Percentiles rank a stretch among this genome's conserved stretches.
Conservation (phyloP, 1,140 invertebrate genomes). For the Dinothrombium tinctorium region DNA sequence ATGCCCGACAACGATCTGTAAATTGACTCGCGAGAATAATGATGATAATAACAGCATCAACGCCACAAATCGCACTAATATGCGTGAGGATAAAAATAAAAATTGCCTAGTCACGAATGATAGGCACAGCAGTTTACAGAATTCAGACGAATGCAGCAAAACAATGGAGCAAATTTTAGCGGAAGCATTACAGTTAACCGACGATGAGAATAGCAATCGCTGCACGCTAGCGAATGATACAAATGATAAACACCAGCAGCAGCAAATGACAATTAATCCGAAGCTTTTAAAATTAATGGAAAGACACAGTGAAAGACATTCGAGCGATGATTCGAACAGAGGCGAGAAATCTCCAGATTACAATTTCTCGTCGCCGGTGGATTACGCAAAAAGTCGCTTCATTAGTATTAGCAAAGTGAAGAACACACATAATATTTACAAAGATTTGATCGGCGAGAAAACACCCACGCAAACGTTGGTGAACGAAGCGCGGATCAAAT, state of each 20-base stretch:
- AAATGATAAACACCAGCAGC: no score
- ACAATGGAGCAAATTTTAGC: constrained; percentile 1
- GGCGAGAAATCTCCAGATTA: neutral
- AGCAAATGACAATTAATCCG: no score
- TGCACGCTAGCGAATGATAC: no score
- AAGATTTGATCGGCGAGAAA: neutral
- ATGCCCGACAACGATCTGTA: no score
- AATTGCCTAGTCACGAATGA: no score
- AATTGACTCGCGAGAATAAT: no score
- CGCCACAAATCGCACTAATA: no score
- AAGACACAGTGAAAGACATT: neutral
- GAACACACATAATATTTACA: neutral
- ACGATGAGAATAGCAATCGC: no score
- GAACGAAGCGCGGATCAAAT: neutral
- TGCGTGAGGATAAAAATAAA: no score
- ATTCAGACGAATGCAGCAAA: neutral
- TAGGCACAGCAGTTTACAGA: no score
- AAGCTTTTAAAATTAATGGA: neutral
- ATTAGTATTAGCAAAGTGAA: neutral
- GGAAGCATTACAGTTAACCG: constrained; percentile 1
- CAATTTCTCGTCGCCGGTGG: neutral
- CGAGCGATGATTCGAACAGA: neutral
- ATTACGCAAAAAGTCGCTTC: constrained; percentile 3
- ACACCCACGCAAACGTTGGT: neutral
- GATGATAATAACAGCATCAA: no score